Evolutionary conservation across 2,113 vertebrate species (phyloP).

Genomic region (Elgaria multicarinata): DNA sequence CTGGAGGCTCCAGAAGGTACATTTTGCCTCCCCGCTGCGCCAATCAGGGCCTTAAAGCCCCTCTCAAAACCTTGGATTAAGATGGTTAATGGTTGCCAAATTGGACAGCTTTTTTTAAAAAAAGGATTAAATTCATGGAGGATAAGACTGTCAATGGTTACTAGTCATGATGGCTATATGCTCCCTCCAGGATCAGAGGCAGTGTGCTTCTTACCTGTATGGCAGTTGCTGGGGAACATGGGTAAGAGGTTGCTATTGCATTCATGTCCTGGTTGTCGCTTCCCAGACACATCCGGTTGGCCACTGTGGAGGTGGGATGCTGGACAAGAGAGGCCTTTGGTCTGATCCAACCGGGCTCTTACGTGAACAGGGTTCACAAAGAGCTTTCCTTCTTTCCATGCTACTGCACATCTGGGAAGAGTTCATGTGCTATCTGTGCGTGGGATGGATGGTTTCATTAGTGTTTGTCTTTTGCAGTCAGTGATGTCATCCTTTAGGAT

Average conservation of each 20-base stretch:
- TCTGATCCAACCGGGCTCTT: background rate
- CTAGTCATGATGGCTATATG: background rate
- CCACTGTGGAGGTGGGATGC: background rate
- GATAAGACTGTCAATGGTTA: background rate
- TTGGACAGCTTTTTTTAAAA: background rate
- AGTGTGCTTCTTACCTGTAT: too few relatives aligned
- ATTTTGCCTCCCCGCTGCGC: too few relatives aligned
- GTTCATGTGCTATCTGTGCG: background rate
- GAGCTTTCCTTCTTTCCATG: background rate
- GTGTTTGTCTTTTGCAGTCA: background rate
- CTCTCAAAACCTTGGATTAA: too few relatives aligned
- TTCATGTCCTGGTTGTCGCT: background rate
- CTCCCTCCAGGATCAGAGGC: background rate
- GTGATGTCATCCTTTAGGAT: too few relatives aligned
- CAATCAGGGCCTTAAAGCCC: too few relatives aligned
- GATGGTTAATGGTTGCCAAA: background rate
- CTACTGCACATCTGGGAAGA: too few relatives aligned
- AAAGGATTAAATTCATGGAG: background rate
- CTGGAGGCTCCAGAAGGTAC: too few relatives aligned
- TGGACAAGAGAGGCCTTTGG: background rate
- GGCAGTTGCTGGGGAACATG: background rate
- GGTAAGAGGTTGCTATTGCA: background rate
- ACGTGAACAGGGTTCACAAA: background rate
- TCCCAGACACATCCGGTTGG: background rate
- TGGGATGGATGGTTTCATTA: background rate